A percentile compares a stretch with the other conserved stretches of the same genome.
phyloP scores from a whole-genome alignment of 2,113 vertebrate genomes.

The Callaeas wilsoni region DNA sequence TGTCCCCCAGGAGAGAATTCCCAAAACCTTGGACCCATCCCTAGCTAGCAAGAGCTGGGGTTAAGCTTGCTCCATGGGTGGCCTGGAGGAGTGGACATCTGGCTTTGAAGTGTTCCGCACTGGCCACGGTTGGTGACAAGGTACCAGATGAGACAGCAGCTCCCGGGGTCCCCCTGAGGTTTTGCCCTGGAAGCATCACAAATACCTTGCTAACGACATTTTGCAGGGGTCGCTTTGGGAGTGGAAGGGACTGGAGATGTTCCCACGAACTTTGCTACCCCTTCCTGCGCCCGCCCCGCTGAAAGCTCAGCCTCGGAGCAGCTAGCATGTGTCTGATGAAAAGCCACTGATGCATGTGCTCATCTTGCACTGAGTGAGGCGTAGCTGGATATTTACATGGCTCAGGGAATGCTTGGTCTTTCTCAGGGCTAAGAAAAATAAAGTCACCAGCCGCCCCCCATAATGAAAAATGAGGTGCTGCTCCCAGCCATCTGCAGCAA shows the following conservation, averaged over 20 bases:
- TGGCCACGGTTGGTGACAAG: background rate
- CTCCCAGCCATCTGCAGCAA: conserved; percentile 16
- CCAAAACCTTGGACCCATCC: background rate
- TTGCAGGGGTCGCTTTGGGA: background rate
- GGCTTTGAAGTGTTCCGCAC: background rate
- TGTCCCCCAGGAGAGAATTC: background rate
- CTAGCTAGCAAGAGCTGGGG: background rate
- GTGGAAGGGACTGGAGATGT: background rate
- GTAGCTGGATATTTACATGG: background rate
- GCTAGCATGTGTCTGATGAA: background rate
- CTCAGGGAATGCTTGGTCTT: background rate
- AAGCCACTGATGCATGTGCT: background rate
- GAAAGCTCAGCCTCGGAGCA: background rate
- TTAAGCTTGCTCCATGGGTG: background rate
- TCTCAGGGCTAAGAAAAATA: conserved; percentile 55
- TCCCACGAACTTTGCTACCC: background rate
- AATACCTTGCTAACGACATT: background rate
- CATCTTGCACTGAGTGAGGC: background rate
- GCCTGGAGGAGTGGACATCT: background rate
- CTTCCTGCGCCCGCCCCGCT: background rate
- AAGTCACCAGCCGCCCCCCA: background rate
- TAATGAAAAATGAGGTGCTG: conserved; percentile 48
- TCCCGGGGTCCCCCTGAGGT: background rate
- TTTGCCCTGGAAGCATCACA: background rate
- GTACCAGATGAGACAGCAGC: background rate